Evolutionary conservation across 92 coral and sea anemone species (phyloP).

Genomic region (Paragorgia papillata): DNA sequence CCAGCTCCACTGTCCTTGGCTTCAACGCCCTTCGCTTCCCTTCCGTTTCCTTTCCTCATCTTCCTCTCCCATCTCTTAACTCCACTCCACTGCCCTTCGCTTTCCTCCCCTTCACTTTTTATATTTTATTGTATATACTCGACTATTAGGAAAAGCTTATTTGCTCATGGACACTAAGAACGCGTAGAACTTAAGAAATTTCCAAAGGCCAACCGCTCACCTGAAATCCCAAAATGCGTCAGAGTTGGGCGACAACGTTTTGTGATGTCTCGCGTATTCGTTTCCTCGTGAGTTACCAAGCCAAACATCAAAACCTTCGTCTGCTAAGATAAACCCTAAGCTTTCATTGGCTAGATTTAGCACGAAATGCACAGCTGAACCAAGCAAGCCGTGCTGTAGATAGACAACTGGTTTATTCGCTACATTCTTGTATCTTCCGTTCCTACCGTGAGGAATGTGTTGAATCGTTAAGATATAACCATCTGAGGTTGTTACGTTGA

Average conservation of each 20-base stretch:
- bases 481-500: slow-evolving; percentile 73
- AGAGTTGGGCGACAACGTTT: slow-evolving; percentile 63
- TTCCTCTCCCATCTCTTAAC: too few relatives aligned
- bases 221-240: slow-evolving; percentile 87
- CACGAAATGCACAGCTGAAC: slow-evolving; percentile 73
- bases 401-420: slow-evolving; percentile 69
- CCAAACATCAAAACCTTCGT: slow-evolving; percentile 89
- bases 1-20: too few relatives aligned
- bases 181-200: too few relatives aligned
- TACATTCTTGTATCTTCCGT: slow-evolving; percentile 16
- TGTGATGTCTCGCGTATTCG: slow-evolving; percentile 68
- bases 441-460: slow-evolving; percentile 74
- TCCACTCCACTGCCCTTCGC: too few relatives aligned
- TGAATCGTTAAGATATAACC: slow-evolving; percentile 80
- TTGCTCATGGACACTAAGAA: too few relatives aligned
- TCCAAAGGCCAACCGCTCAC: slow-evolving; percentile 40
- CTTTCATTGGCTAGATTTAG: slow-evolving; percentile 70
- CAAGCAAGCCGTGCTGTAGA: slow-evolving; percentile 79
- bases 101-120: too few relatives aligned
- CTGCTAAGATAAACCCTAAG: slow-evolving; percentile 79
- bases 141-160: too few relatives aligned
- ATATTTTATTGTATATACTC: too few relatives aligned
- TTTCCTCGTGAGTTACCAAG: slow-evolving; percentile 88
- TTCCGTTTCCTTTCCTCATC: too few relatives aligned
- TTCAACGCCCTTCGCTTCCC: too few relatives aligned